Evolutionary conservation across 2,797 vertebrate species (phyloP).

Genomic region (Eospalax fontanierii): DNA sequence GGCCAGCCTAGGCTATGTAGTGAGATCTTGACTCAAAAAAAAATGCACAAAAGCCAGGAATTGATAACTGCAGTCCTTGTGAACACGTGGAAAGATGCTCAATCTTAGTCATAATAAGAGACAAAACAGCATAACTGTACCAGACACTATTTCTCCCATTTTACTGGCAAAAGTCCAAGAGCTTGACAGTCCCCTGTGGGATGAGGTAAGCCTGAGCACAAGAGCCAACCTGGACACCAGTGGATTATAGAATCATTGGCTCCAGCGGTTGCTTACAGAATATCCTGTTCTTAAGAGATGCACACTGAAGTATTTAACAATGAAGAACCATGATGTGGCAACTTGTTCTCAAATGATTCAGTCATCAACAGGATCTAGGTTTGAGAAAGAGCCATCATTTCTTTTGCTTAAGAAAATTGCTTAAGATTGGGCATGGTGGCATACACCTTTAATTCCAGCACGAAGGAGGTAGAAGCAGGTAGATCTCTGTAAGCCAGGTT

Average conservation of each 20-base stretch:
- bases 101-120: background rate
- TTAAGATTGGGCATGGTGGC: background rate
- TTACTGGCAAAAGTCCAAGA: background rate
- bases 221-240: background rate
- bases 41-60: background rate
- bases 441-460: no score
- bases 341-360: background rate
- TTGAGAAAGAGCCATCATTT: background rate
- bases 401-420: background rate
- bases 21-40: background rate
- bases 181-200: background rate
- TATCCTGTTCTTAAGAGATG: background rate
- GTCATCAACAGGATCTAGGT: background rate
- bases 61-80: background rate
- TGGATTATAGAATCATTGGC: background rate
- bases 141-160: background rate
- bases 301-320: background rate
- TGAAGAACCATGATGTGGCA: background rate
- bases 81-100: background rate
- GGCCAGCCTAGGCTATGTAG: background rate
- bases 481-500: background rate
- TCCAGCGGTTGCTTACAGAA: background rate
- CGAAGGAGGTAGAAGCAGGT: background rate
- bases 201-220: background rate
- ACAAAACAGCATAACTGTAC: background rate